These are phyloP conservation scores for Heliconius hermathena DNA, from an alignment of 1,140 invertebrate species.

Conservation along the genomic window DNA sequence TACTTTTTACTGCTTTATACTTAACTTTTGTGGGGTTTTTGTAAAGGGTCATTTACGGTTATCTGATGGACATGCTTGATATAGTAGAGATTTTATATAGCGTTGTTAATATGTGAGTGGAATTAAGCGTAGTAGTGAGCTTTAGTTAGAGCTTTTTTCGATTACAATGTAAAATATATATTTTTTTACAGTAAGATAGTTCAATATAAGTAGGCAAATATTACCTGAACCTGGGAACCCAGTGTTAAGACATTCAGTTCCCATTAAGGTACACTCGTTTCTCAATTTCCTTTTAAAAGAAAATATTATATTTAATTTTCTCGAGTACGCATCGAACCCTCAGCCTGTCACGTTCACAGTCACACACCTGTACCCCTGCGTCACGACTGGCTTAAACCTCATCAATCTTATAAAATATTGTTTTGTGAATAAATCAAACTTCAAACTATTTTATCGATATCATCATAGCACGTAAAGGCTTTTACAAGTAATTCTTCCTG, in stretches of 20 bases:
- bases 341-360: no score
- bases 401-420: not conserved
- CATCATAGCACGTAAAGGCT: not conserved
- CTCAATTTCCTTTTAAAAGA: not conserved
- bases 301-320: no score
- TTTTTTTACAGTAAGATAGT: not conserved
- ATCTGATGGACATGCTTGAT: conserved; percentile 44
- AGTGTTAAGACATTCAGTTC: not conserved
- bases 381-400: no score
- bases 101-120: not conserved
- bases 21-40: conserved; percentile 61
- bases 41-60: conserved; percentile 53
- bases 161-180: no score
- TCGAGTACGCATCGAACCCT: no score
- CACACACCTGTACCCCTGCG: no score
- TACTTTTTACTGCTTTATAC: conserved; percentile 60
- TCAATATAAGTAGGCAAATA: no score
- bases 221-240: no score
- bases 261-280: not conserved
- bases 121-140: not conserved
- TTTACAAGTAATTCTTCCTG: not conserved
- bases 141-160: not conserved
- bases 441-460: not conserved
- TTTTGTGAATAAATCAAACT: no score
- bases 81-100: conserved; percentile 37